Evolutionary conservation across 2,113 vertebrate genomes (phyloP), one percentile per base, ranked within the genome.

Genomic region (Thamnophis sirtalis): DNA sequence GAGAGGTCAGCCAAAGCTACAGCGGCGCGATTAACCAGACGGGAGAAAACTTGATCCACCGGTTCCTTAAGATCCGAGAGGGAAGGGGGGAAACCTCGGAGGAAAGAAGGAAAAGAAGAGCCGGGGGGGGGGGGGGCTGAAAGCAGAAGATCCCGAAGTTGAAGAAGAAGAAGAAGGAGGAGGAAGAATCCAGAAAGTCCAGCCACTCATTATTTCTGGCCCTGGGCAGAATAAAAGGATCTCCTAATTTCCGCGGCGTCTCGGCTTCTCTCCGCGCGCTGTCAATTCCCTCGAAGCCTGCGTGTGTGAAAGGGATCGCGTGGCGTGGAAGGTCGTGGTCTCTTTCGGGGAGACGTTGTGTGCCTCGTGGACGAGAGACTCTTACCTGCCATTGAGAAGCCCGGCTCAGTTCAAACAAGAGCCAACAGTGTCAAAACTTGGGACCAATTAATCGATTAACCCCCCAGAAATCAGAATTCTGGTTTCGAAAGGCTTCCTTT

Each of bases 1-100:
- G 97, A 96, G 96, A 97, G 97, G 96, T 97, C 97, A 97, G 97
- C 97, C 97, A 96, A 96, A 97, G 96, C 96, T 96, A 96, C 96
- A 97, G 96, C 97, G 97, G 97, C 96, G 97, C 96, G 97, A 98
- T 98, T 98, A 98, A 98, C 97, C 94, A 97, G 97, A 98, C 98
- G 98, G 97, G 97, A 98, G 98, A 97, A 98, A 99, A 99, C 98
- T 99, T 98, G 99, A 99, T 98, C 98, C 98, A 99, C 99, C 99
- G 99, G 98, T 99, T 99, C 98, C 98, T 98, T 98, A 97, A 98
- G 97, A 98, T 97, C 97, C 97, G 96, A 97, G 96, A 96, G 43
- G 50, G 43, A 84, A 55, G 55, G 90, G 90, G 55, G 28, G 33
- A 3, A 48, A 54, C 80, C 60, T 91, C 73, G 91, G 33, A 80